A percentile compares a stretch with the other conserved stretches of the same genome.
Evolutionary conservation across 2,888 invertebrate species (phyloP).

Genomic region (Eupithecia dodoneata): DNA sequence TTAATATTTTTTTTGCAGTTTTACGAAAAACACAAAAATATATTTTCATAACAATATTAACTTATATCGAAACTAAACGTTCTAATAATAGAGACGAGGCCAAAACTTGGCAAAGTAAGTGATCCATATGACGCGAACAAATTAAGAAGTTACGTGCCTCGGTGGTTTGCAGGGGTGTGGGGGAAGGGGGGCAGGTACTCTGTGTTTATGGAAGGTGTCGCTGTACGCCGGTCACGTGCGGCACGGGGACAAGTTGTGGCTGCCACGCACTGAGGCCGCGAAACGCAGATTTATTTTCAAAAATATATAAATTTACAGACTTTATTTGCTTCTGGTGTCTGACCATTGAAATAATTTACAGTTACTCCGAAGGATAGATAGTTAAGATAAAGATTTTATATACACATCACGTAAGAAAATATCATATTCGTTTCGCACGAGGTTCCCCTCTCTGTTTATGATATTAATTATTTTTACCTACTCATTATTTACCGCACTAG

Average conservation of each 20-base stretch:
- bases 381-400: no score
- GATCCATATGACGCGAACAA: constrained; percentile 53
- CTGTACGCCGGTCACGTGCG: constrained; percentile 56
- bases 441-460: not conserved
- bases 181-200: constrained; percentile 36
- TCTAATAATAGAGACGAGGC: constrained; percentile 18
- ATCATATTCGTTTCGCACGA: not conserved
- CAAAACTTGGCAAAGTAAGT: constrained; percentile 49
- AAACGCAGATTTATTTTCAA: not conserved
- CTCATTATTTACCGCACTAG: not conserved
- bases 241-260: constrained; percentile 43
- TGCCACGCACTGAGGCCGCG: constrained; percentile 33
- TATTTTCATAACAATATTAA: not conserved
- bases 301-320: not conserved
- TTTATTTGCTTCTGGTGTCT: not conserved
- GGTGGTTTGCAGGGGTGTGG: constrained; percentile 19
- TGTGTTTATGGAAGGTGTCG: constrained; percentile 53
- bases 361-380: no score
- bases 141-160: constrained; percentile 55
- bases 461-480: not conserved
- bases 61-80: not conserved
- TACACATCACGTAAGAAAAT: not conserved
- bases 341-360: not conserved
- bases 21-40: not conserved
- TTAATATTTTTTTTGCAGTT: no score